Evolutionary conservation across 2,113 vertebrate genomes (phyloP).

Genomic region (Uria lomvia): DNA sequence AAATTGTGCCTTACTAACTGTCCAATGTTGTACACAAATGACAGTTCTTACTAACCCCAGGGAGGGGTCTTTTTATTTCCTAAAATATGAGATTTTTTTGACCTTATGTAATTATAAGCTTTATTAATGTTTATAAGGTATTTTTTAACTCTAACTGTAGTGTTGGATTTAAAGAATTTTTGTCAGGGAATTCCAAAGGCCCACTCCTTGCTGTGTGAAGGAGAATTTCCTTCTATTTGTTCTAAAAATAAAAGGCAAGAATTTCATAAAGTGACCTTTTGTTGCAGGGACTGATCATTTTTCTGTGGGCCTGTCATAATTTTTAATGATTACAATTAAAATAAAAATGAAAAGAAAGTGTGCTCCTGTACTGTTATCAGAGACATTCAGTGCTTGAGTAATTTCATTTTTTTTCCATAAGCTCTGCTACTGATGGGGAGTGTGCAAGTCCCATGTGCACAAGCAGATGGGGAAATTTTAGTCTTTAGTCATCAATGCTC

Average conservation of each 20-base stretch:
- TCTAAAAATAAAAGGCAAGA: slow-evolving; percentile 13
- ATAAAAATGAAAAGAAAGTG: background rate
- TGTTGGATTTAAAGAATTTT: background rate
- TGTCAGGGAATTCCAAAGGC: background rate
- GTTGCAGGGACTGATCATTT: background rate
- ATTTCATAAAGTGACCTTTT: slow-evolving; percentile 31
- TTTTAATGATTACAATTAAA: slow-evolving; percentile 34
- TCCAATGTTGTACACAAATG: background rate
- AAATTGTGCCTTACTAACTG: background rate
- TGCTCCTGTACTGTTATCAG: background rate
- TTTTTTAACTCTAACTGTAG: background rate
- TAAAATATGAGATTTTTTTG: background rate
- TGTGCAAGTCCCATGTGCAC: slow-evolving; percentile 9
- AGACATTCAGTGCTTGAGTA: background rate
- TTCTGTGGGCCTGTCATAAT: background rate
- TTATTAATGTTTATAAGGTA: background rate
- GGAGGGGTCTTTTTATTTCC: background rate
- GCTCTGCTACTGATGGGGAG: background rate
- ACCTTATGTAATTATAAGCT: background rate
- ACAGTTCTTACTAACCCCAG: background rate
- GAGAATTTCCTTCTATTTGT: background rate
- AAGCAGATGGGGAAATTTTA: slow-evolving; percentile 16
- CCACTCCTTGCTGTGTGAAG: background rate
- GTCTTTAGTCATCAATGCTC: slow-evolving; percentile 41
- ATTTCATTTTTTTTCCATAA: background rate